Percentiles rank a stretch among this genome's conserved stretches.
phyloP scores from a whole-genome alignment of 1,140 invertebrate species.

The Pseudoatta argentina region DNA sequence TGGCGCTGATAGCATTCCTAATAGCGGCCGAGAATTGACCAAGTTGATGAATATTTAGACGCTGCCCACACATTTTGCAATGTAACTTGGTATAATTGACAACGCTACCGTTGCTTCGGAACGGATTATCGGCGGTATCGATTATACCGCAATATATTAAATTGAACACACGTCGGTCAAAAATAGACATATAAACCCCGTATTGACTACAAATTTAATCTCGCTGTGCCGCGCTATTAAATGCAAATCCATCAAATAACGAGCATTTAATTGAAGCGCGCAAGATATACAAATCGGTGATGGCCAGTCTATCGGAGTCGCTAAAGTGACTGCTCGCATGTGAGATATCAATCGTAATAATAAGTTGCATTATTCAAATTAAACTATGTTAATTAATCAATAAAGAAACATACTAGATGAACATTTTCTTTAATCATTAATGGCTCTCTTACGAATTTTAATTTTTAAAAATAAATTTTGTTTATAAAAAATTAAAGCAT shows the following conservation, averaged over 20 bases:
- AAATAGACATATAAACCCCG: slow-evolving; percentile 48
- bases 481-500: neutral
- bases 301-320: neutral
- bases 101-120: slow-evolving; percentile 35
- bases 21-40: slow-evolving; percentile 33
- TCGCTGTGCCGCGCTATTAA: slow-evolving; percentile 49
- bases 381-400: neutral
- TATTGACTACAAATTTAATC: slow-evolving; percentile 64
- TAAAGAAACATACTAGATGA: neutral
- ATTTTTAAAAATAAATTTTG: neutral
- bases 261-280: slow-evolving; percentile 55
- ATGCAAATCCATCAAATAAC: slow-evolving; percentile 61
- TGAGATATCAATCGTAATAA: slow-evolving; percentile 45
- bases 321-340: slow-evolving; percentile 15
- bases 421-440: neutral
- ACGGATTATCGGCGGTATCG: slow-evolving; percentile 47
- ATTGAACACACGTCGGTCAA: slow-evolving; percentile 54
- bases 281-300: slow-evolving; percentile 52
- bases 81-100: slow-evolving; percentile 56
- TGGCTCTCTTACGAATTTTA: neutral
- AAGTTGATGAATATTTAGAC: slow-evolving; percentile 57
- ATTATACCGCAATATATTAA: slow-evolving; percentile 60
- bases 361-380: slow-evolving; percentile 32
- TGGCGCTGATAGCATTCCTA: slow-evolving; percentile 16
- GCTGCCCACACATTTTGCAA: slow-evolving; percentile 42